phyloP scores from a whole-genome alignment of 2,888 invertebrate species.

The Allygus modestus region DNA sequence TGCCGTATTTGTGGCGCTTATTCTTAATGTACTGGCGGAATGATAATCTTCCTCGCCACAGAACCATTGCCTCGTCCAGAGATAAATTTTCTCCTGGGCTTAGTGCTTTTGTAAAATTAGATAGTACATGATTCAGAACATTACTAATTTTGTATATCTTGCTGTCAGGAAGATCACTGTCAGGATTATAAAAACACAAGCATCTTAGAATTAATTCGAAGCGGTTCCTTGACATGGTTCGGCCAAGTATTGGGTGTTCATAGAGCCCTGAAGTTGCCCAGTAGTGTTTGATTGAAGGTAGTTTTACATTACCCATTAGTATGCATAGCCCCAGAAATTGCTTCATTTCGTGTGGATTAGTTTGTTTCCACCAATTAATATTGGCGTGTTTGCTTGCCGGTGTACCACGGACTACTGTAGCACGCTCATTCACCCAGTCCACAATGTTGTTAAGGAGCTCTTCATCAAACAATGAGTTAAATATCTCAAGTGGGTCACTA shows the following conservation, averaged over 20 bases:
- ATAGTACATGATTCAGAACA: neutral
- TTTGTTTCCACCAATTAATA: no score
- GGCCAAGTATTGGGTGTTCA: constrained; percentile 22
- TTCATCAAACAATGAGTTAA: no score
- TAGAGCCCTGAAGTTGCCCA: constrained; percentile 9
- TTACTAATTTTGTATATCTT: constrained; percentile 34
- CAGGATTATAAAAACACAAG: constrained; percentile 31
- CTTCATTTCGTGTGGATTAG: no score
- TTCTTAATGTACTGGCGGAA: constrained; percentile 16
- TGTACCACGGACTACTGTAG: no score
- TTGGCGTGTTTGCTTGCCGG: no score
- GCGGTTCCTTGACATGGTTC: constrained; percentile 45
- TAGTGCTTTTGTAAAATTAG: neutral
- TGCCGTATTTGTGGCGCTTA: constrained; percentile 20
- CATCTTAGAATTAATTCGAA: constrained; percentile 34
- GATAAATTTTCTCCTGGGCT: constrained; percentile 39
- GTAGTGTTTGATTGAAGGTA: constrained; percentile 4
- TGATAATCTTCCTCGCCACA: constrained; percentile 20
- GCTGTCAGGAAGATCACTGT: neutral
- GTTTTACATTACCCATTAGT: no score
- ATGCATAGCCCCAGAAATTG: no score
- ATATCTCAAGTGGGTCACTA: no score
- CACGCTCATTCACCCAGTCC: no score
- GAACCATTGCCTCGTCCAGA: constrained; percentile 30
- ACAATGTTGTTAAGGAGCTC: no score